Evolutionary conservation across 2,888 invertebrate species (phyloP), one percentile per base, ranked within the genome.

Genomic region (Leptura quadrifasciata): DNA sequence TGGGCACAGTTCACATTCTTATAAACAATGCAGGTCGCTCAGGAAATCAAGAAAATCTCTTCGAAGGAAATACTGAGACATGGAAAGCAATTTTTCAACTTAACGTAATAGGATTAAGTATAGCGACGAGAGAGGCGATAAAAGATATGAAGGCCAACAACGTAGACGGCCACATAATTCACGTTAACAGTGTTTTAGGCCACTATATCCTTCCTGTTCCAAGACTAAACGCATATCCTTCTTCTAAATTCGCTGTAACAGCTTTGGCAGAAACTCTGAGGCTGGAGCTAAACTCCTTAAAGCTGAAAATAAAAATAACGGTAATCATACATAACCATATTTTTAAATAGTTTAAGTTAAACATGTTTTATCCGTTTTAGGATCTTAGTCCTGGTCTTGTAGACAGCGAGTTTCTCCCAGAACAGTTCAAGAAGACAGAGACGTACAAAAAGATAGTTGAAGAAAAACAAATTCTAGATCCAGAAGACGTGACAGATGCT

Each of bases 1-100:
- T 74, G 27, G 88, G 87, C 3, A 83, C 84, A 0, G 83, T 88
- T 12, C 85, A 88, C 68, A 84, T 89, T 63, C 81, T 89, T 31
- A 83, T 89, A 1, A 89, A 89, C 71, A 88, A 88, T 72, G 89
- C 88, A 15, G 74, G 74, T 17, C 20, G 57, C 20, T 8, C 4
- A 31, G 27, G 6, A 31, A 63, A 0, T 47, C 20, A 24, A 2
- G n/a, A 31, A 15, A 18, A 9, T 39, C 52, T 74, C 4, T n/a
- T 24, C 3, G 58, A 70, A 31, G 74, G 64, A 8, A 77, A 77
- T 31, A 74, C 77, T 2, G 71, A 79, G 47, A 74, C 74, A 15
- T 84, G 83, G 82, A 75, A 72, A 31, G 70, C 72, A n/a, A 75
- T 76, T 1, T 74, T 85, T 21, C 82, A 84, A 73, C 82, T 83